These are phyloP conservation scores for Nemurella pictetii DNA, from an alignment of 2,888 invertebrate genomes.

Conservation along the genomic window DNA sequence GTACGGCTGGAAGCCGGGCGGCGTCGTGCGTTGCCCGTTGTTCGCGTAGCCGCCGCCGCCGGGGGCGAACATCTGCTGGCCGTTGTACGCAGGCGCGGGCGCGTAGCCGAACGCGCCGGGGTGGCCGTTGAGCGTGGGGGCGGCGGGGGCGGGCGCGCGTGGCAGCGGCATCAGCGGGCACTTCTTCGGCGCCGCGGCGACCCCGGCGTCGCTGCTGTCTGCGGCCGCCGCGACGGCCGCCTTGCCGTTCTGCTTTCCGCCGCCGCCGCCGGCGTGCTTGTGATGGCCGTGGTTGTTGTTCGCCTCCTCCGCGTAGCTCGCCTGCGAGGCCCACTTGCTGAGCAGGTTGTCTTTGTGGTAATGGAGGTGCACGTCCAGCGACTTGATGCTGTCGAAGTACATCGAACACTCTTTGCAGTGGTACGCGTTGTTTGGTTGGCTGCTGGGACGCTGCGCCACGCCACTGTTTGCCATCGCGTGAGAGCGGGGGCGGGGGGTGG, in stretches of 20 bases:
- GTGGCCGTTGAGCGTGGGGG: constrained; percentile 61
- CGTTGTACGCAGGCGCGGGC: neutral
- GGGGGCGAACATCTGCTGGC: constrained; percentile 25
- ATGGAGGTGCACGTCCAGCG: constrained; percentile 76
- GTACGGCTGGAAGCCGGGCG: constrained; percentile 35
- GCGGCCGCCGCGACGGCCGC: constrained; percentile 69
- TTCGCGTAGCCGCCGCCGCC: constrained; percentile 15
- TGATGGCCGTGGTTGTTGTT: constrained; percentile 68
- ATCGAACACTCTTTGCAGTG: constrained; percentile 77
- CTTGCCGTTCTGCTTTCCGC: constrained; percentile 57
- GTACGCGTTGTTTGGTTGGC: constrained; percentile 52
- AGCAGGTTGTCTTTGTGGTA: constrained; percentile 78
- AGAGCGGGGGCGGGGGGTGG: constrained; percentile 10
- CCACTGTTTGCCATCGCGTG: constrained; percentile 59
- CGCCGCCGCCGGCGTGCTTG: constrained; percentile 49
- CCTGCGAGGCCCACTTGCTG: constrained; percentile 70
- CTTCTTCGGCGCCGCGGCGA: constrained; percentile 61
- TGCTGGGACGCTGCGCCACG: constrained; percentile 57
- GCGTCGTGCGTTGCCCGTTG: constrained; percentile 39
- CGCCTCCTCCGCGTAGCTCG: constrained; percentile 55
- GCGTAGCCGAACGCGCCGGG: constrained; percentile 22
- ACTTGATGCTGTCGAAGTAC: constrained; percentile 73
- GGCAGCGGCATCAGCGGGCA: constrained; percentile 60
- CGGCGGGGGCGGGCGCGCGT: constrained; percentile 57
- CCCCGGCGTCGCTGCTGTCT: constrained; percentile 69